Percentiles rank a stretch among this genome's conserved stretches.
Conservation (phyloP, 2,113 vertebrate species). For the Nerophis lumbriciformis region DNA sequence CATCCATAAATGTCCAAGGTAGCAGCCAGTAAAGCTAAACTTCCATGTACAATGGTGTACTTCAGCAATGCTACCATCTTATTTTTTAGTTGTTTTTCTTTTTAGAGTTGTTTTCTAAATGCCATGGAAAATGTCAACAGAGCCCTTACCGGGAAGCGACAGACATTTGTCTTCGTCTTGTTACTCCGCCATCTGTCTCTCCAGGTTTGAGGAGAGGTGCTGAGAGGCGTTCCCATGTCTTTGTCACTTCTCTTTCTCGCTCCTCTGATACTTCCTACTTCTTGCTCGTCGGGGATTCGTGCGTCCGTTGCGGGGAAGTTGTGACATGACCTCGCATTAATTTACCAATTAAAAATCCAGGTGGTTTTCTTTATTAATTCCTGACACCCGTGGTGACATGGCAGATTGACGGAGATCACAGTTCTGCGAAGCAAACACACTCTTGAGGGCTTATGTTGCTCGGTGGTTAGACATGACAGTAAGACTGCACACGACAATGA, state of each 20-base stretch:
- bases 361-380: constrained; percentile 30
- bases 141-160: constrained; percentile 18
- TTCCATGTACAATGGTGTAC: neutral
- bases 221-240: constrained; percentile 36
- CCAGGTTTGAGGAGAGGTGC: constrained; percentile 41
- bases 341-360: constrained; percentile 43
- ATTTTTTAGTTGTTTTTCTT: constrained; percentile 12
- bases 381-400: constrained; percentile 32
- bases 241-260: constrained; percentile 24
- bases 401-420: constrained; percentile 47
- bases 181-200: constrained; percentile 50
- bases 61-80: constrained; percentile 3
- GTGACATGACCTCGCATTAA: constrained; percentile 10
- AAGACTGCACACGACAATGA: constrained; percentile 35
- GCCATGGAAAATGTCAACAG: constrained; percentile 59
- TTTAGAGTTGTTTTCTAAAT: constrained; percentile 52
- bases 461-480: constrained; percentile 71
- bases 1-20: neutral
- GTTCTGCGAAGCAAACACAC: constrained; percentile 53
- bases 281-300: neutral
- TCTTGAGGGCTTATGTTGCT: constrained; percentile 38
- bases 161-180: constrained; percentile 60
- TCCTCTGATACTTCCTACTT: constrained; percentile 14
- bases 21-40: neutral
- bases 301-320: neutral